Percentiles rank a stretch among this genome's conserved stretches.
phyloP scores from a whole-genome alignment of 2,888 invertebrate species.

The Meteorus cinctellus region DNA sequence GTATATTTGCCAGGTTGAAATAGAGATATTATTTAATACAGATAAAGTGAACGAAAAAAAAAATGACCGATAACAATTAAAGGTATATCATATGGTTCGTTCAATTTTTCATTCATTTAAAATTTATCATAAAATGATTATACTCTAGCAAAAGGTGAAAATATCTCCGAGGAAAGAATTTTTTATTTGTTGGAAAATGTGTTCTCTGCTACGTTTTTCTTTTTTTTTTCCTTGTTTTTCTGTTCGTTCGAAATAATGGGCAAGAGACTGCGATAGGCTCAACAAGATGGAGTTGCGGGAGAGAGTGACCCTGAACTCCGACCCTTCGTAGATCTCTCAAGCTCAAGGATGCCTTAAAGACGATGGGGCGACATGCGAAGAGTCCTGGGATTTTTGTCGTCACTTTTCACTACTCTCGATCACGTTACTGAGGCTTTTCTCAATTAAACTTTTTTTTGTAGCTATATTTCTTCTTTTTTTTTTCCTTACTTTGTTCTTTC shows the following conservation, averaged over 20 bases:
- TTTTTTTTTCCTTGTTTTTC: neutral
- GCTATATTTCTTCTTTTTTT: neutral
- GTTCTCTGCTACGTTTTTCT: neutral
- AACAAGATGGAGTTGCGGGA: slow-evolving; percentile 48
- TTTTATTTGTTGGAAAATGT: neutral
- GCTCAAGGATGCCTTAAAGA: slow-evolving; percentile 66
- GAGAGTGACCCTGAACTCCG: slow-evolving; percentile 62
- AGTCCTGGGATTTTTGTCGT: slow-evolving; percentile 33
- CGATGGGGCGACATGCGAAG: slow-evolving; percentile 56
- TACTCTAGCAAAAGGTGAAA: too few species aligned
- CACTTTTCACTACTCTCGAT: slow-evolving; percentile 18
- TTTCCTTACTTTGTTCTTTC: neutral
- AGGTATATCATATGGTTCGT: neutral
- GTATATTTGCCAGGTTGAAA: neutral
- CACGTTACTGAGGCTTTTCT: slow-evolving; percentile 12
- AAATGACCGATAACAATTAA: neutral
- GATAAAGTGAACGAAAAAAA: neutral
- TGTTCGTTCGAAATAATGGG: neutral
- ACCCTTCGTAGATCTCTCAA: slow-evolving; percentile 47
- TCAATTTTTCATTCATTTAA: neutral
- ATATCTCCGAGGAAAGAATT: neutral
- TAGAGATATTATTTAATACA: neutral
- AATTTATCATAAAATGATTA: neutral
- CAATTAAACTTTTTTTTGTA: slow-evolving; percentile 32
- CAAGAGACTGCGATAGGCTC: neutral